Conservation (phyloP, 2,797 vertebrate genomes). For the Poeciliopsis paucimaculata region DNA sequence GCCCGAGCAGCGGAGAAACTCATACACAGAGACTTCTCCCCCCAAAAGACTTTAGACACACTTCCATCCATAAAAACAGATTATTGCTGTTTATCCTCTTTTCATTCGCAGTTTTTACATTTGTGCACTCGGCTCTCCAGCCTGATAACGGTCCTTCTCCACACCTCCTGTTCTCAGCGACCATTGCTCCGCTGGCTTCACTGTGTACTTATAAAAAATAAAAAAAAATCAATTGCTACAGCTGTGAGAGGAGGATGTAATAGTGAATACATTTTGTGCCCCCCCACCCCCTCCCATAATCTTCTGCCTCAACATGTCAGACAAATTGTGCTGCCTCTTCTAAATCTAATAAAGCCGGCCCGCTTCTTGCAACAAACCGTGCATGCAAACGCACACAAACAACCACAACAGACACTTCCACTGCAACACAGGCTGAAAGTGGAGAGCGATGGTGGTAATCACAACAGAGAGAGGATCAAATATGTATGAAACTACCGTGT, state of each 20-base stretch:
- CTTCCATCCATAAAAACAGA: conserved; percentile 75
- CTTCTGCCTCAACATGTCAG: conserved; percentile 80
- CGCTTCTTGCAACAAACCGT: conserved; percentile 35
- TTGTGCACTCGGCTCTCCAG: conserved; percentile 67
- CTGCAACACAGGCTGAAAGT: conserved; percentile 30
- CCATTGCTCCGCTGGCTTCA: conserved; percentile 50
- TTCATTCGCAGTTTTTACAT: conserved; percentile 71
- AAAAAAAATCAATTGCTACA: conserved; percentile 77
- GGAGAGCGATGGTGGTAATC: conserved; percentile 69
- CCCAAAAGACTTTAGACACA: conserved; percentile 79
- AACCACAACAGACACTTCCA: conserved; percentile 19
- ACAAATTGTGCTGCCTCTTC: conserved; percentile 78
- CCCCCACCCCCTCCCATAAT: conserved; percentile 71
- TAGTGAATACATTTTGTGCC: conserved; percentile 78
- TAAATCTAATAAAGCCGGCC: conserved; percentile 76
- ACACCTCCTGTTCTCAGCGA: conserved; percentile 68
- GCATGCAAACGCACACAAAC: conserved; percentile 32
- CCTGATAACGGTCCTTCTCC: conserved; percentile 72
- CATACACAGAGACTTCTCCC: conserved; percentile 64
- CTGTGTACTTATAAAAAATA: conserved; percentile 65
- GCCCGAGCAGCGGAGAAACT: conserved; percentile 69
- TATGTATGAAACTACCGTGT: conserved; percentile 72
- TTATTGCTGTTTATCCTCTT: conserved; percentile 79
- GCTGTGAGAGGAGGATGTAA: conserved; percentile 78
- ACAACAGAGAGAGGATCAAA: conserved; percentile 72